Base-by-base conservation (phyloP, 2,113 vertebrate species). In the Manacus vitellinus region DNA sequence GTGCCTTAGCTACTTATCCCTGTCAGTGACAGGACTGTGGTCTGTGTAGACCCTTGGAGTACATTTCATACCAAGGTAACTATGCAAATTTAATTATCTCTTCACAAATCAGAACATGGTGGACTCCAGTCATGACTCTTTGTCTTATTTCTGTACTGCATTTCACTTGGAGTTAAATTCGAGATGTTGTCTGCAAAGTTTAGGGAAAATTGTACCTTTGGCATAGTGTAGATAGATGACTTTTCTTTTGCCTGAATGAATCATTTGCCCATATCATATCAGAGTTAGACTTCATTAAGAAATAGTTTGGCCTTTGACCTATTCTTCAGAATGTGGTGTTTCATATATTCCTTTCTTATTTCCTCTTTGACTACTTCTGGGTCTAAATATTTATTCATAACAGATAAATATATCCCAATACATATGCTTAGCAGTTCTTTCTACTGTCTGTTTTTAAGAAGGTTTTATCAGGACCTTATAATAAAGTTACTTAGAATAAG, bases 401-500 rank as follows among this genome's bases (percentile, higher is more conserved):
- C 22, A 83, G 44, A 67, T 51, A 4, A 73, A 77, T 43, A 43
- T 70, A 76, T 59, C 23, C 31, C 20, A 39, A 61, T 47, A 41
- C 22, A 39, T 49, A 24, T 16, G 55, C 14, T 72, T 52, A 72
- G n/a, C 23, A 20, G 19, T 39, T 92, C 25, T n/a, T 93, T 81
- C 73, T 77, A 37, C 58, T 75, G 23, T 54, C 56, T 87, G 37
- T 28, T 87, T 93, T 43, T 30, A 41, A 78, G 61, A 81, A 4
- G 49, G 65, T 81, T 96, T 89, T 85, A 89, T 88, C 73, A 56
- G 70, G 59, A 65, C 17, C 2, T 75, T 78, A 31, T 72, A 94
- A 92, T 61, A 85, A 72, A 82, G 74, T 96, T 96, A 85, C n/a
- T 72, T 82, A 62, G 37, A 67, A 67, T 89, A 82, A 78, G 31